These are phyloP conservation scores for Cataglyphis hispanica DNA, from an alignment of 1,140 invertebrate genomes.

Conservation along the genomic window DNA sequence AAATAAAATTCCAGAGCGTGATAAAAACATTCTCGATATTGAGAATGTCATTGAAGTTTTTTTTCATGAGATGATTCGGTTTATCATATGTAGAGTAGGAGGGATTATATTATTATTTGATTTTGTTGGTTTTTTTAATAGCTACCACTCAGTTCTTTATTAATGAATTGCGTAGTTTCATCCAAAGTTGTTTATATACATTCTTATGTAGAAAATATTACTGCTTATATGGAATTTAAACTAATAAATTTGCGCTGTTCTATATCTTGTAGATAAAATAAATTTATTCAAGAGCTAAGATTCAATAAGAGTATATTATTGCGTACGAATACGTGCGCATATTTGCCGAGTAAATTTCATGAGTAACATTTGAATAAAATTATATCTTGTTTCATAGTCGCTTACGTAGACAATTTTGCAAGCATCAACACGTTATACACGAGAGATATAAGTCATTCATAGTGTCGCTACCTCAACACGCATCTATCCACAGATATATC, in stretches of 20 bases:
- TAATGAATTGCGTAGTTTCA: neutral
- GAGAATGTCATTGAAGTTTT: conserved; percentile 22
- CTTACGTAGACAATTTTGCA: conserved; percentile 36
- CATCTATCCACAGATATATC: neutral
- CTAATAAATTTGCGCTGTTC: neutral
- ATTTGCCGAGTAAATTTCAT: conserved; percentile 1
- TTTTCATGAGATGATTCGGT: conserved; percentile 61
- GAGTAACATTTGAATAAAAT: neutral
- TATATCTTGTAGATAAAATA: neutral
- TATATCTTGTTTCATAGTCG: conserved; percentile 21
- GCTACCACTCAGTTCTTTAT: neutral
- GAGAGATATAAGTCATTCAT: conserved; percentile 50
- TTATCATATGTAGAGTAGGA: conserved; percentile 29
- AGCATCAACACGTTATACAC: conserved; percentile 28
- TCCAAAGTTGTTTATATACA: neutral
- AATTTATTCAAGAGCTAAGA: neutral
- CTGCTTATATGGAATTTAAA: neutral
- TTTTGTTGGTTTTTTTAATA: conserved; percentile 25
- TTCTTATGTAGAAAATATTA: conserved; percentile 14
- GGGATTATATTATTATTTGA: conserved; percentile 23
- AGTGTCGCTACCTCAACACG: conserved; percentile 34
- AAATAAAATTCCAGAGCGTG: conserved; percentile 14
- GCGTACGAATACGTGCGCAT: neutral
- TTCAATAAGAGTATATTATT: neutral
- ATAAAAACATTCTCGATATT: neutral